phyloP scores from a whole-genome alignment of 2,888 invertebrate species.

The Orgyia antiqua region DNA sequence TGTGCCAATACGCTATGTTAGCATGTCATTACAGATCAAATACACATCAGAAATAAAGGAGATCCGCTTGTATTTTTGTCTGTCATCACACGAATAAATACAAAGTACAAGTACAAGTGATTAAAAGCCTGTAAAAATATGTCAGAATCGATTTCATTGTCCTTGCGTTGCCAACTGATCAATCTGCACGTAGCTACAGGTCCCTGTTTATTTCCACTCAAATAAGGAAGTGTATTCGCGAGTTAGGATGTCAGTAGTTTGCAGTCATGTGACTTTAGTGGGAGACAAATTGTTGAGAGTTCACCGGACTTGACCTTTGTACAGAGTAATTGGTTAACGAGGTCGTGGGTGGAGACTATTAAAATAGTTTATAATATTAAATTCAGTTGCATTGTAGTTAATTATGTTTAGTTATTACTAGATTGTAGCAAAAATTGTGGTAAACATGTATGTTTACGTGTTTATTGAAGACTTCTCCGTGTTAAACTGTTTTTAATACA shows the following conservation, averaged over 20 bases:
- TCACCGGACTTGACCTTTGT: slow-evolving; percentile 63
- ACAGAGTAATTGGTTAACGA: slow-evolving; percentile 31
- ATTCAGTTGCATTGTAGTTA: slow-evolving; percentile 12
- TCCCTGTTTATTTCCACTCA: slow-evolving; percentile 4
- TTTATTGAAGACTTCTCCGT: too few species aligned
- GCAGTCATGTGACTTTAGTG: slow-evolving; percentile 7
- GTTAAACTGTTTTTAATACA: too few species aligned
- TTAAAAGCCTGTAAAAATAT: neutral
- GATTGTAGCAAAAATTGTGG: too few species aligned
- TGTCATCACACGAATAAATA: too few species aligned
- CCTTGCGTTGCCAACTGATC: too few species aligned
- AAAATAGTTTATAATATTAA: slow-evolving; percentile 31
- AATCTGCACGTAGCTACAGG: neutral
- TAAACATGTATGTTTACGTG: too few species aligned
- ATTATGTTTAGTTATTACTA: neutral
- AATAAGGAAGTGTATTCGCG: slow-evolving; percentile 26
- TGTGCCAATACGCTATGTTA: too few species aligned
- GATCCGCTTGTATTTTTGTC: too few species aligned
- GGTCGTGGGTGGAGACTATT: slow-evolving; percentile 29
- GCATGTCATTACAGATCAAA: too few species aligned
- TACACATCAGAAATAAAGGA: too few species aligned
- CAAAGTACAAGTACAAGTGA: neutral
- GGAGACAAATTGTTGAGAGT: slow-evolving; percentile 48
- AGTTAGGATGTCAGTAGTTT: slow-evolving; percentile 24
- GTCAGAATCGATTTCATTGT: too few species aligned